Percentiles rank a stretch among this genome's conserved stretches.
Conservation (phyloP, 92 coral and sea anemone species). For the Epizoanthus fatuus region DNA sequence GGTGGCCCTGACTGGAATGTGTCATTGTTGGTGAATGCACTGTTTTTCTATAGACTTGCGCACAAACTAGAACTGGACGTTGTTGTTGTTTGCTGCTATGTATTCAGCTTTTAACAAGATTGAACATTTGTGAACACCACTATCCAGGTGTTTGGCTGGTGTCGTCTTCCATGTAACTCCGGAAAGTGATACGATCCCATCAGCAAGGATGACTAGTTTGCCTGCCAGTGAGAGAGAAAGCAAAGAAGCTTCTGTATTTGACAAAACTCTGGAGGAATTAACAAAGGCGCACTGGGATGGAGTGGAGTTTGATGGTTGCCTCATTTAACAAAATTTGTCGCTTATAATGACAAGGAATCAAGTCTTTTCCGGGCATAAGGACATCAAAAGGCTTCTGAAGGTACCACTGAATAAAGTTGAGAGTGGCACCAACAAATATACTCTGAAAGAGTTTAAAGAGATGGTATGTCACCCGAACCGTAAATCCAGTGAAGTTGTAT, state of each 20-base stretch:
- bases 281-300: conserved; percentile 24
- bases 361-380: background rate
- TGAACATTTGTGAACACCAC: conserved; percentile 63
- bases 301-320: conserved; percentile 31
- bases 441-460: background rate
- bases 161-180: conserved; percentile 33
- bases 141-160: conserved; percentile 56
- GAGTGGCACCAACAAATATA: background rate
- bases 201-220: conserved; percentile 22
- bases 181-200: conserved; percentile 25
- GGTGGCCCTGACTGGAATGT: conserved; percentile 70
- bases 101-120: conserved; percentile 54
- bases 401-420: background rate
- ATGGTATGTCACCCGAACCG: background rate
- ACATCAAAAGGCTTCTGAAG: background rate
- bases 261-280: conserved; percentile 24
- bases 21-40: conserved; percentile 32
- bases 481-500: background rate
- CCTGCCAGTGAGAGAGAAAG: background rate
- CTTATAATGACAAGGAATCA: conserved; percentile 10
- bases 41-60: conserved; percentile 35
- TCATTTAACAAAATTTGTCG: conserved; percentile 1
- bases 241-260: conserved; percentile 34
- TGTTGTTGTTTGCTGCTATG: conserved; percentile 46
- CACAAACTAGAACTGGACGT: conserved; percentile 45